Evolutionary conservation across 2,888 invertebrate genomes (phyloP).

Genomic region (Crematogaster levior): DNA sequence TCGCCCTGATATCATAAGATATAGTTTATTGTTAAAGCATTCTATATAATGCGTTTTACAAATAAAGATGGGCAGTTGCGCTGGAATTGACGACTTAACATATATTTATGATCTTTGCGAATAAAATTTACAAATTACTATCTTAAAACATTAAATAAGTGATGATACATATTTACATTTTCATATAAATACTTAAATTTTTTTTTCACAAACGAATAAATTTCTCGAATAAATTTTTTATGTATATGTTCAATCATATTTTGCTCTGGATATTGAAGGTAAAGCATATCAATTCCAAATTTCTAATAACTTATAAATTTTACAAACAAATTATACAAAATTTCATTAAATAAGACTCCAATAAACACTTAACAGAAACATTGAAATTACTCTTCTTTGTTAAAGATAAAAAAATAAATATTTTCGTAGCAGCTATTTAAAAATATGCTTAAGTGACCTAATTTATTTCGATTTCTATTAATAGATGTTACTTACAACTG

Average conservation of each 20-base stretch:
- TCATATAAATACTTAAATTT: background rate
- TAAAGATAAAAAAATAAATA: background rate
- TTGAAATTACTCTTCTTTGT: background rate
- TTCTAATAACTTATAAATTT: background rate
- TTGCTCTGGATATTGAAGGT: background rate
- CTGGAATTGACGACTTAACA: background rate
- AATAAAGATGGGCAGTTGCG: background rate
- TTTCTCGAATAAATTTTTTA: background rate
- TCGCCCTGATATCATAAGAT: conserved; percentile 75
- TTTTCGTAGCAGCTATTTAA: background rate
- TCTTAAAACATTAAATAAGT: background rate
- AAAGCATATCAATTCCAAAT: background rate
- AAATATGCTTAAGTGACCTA: background rate
- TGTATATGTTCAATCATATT: background rate
- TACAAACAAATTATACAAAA: conserved; percentile 8
- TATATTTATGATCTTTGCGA: background rate
- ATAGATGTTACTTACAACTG: conserved; percentile 78
- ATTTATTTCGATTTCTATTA: background rate
- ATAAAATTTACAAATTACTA: background rate
- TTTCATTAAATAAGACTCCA: background rate
- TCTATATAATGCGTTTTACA: background rate
- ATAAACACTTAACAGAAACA: background rate
- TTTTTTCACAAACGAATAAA: too few relatives aligned
- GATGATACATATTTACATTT: background rate
- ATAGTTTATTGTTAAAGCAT: background rate